Evolutionary conservation across 2,888 invertebrate genomes (phyloP), one percentile per base, ranked within the genome.

Genomic region (Zhuqinia jingwanae): DNA sequence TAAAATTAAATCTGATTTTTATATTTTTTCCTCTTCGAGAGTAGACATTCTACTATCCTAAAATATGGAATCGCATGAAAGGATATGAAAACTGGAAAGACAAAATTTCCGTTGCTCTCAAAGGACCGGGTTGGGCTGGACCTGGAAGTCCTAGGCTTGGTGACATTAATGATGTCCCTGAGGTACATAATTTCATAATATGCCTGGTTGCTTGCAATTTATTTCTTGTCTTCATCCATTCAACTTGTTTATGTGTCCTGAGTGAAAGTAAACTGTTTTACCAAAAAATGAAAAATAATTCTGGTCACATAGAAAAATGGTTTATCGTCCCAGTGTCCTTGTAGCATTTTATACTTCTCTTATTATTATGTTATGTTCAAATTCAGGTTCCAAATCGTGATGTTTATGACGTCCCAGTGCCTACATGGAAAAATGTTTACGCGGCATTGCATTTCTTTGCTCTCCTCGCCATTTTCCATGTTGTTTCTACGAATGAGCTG

Each of bases 61-160:
- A 96, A 91, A 95, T 97, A 50, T 92, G 95, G 0, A 93, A 94
- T 76, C 95, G 95, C 91, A 94, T 95, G 91, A 93, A 93, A 65
- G 92, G 92, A 0, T 94, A 95, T 92, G 92, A 93, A 15, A 93
- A 93, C 0, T 94, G 94, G 93, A 92, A 92, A 0, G 93, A 97
- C 91, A 96, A 95, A 92, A 90, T 97, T 20, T 94, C 94, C 8
- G 95, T 96, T 0, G 91, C 96, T 0, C 94, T 96, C 92, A 96
- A 95, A 93, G 97, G 97, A 0, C 97, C 97, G 0, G 97, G 97
- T 90, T 98, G 97, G 97, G 93, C 94, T 89, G 75, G 75, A 56
- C 97, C 97, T 0, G 97, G 97, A 0, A 94, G 94, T 76, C 95
- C 95, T 0, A 93, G 97, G 89, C 94, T 96, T 0, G 97, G 97